These are phyloP conservation scores for Prietella phreatophila DNA, from an alignment of 2,113 vertebrate species.

Conservation along the genomic window DNA sequence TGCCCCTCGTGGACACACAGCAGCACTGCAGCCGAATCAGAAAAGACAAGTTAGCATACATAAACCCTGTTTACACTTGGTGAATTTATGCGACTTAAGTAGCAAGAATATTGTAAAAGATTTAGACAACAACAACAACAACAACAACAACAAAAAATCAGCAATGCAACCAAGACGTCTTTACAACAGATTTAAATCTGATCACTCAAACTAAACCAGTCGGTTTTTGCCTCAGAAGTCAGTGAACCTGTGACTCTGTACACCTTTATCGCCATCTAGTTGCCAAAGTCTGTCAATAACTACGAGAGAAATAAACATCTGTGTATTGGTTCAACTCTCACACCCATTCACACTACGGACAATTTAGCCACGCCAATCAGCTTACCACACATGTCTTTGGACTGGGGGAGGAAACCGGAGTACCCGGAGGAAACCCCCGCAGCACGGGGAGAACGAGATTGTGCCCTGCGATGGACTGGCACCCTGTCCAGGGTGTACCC, in stretches of 20 bases:
- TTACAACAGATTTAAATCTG: neutral
- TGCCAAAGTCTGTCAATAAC: neutral
- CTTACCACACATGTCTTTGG: too few species aligned
- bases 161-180: neutral
- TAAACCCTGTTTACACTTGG: neutral
- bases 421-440: too few species aligned
- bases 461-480: too few species aligned
- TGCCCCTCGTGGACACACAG: conserved; percentile 7
- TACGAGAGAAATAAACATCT: neutral
- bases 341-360: too few species aligned
- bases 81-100: neutral
- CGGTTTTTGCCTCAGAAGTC: neutral
- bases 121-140: neutral
- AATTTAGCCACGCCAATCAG: too few species aligned
- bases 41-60: neutral
- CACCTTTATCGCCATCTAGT: neutral
- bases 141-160: neutral
- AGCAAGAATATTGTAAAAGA: too few species aligned
- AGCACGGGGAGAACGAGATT: too few species aligned
- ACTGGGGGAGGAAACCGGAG: too few species aligned
- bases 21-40: neutral
- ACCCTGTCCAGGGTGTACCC: too few species aligned
- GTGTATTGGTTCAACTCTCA: neutral
- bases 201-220: neutral
- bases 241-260: neutral